These are phyloP conservation scores for Vicugna pacos DNA, from an alignment of 2,113 vertebrate genomes.

Conservation along the genomic window DNA sequence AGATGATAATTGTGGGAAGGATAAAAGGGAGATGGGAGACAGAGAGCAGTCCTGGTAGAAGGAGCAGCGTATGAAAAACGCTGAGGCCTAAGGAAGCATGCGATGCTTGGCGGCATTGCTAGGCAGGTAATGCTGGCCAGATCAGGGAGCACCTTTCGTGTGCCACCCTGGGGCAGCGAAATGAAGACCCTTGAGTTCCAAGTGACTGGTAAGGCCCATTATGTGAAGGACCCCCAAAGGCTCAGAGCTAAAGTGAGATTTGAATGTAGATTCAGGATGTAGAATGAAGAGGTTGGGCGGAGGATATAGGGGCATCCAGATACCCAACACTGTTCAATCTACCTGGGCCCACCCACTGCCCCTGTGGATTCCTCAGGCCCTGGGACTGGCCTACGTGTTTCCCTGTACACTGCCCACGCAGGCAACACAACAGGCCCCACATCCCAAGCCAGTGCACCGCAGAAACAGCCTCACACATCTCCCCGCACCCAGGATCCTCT, in stretches of 20 bases:
- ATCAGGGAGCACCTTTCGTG: fast-evolving
- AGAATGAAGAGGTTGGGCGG: background rate
- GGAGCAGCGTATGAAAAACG: background rate
- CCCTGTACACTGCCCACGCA: background rate
- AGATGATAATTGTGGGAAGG: background rate
- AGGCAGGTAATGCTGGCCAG: background rate
- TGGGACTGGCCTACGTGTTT: background rate
- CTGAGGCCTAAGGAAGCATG: background rate
- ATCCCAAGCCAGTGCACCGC: background rate
- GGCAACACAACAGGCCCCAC: too few relatives aligned
- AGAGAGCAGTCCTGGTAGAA: background rate
- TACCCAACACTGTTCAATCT: fast-evolving
- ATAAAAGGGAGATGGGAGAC: too few relatives aligned
- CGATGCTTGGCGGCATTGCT: background rate
- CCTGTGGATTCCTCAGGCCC: too few relatives aligned
- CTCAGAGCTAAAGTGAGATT: background rate
- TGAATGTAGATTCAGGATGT: background rate
- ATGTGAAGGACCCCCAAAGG: background rate
- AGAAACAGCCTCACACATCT: background rate
- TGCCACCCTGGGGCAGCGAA: background rate
- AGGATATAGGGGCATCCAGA: background rate
- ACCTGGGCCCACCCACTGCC: background rate
- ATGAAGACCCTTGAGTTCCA: background rate
- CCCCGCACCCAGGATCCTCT: background rate
- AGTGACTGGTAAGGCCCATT: too few relatives aligned